Conservation (phyloP, 1,140 invertebrate genomes). For the Nomia melanderi region DNA sequence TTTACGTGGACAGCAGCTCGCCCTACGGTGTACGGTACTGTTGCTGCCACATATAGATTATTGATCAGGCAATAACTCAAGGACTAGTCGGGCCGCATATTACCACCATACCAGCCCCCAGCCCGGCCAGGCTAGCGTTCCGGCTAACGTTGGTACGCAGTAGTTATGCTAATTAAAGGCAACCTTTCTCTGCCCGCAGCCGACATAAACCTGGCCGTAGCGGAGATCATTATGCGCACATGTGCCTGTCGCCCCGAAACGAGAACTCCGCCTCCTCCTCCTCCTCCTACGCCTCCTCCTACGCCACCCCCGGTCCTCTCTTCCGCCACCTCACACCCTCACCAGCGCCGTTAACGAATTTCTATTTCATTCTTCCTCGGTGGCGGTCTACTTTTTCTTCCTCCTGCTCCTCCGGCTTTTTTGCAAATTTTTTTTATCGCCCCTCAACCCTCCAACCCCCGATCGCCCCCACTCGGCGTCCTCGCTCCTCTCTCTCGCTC, state of each 20-base stretch:
- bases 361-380: neutral
- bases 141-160: conserved; percentile 72
- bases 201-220: conserved; percentile 39
- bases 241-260: conserved; percentile 51
- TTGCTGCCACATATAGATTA: conserved; percentile 78
- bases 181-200: conserved; percentile 55
- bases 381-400: no score
- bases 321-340: neutral
- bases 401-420: no score
- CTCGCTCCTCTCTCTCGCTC: no score
- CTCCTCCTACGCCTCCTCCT: no score
- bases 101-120: conserved; percentile 73
- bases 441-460: no score
- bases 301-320: neutral
- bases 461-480: no score
- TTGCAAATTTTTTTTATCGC: no score
- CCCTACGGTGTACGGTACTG: conserved; percentile 65
- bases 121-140: conserved; percentile 60
- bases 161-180: conserved; percentile 78
- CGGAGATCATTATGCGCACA: conserved; percentile 64
- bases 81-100: conserved; percentile 80
- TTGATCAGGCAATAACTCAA: conserved; percentile 81
- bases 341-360: conserved; percentile 22
- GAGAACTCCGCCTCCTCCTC: no score
- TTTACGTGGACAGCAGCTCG: conserved; percentile 74